phyloP scores from a whole-genome alignment of 2,888 invertebrate species.

The Spisula subtruncata region DNA sequence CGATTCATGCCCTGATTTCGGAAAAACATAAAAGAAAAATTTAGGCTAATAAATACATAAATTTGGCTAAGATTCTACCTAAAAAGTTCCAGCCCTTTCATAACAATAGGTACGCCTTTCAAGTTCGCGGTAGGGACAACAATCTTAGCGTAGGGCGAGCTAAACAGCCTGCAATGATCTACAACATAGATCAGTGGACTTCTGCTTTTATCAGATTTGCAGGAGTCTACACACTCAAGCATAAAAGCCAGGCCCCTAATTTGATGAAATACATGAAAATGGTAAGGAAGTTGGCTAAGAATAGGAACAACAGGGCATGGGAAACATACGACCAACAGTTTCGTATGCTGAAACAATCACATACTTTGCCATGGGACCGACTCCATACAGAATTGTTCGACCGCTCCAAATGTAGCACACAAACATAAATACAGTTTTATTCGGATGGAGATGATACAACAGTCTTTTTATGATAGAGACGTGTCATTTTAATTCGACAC shows the following conservation, averaged over 20 bases:
- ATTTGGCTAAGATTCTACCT: background rate
- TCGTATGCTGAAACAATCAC: background rate
- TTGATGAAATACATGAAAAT: background rate
- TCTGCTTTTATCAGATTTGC: background rate
- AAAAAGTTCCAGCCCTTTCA: background rate
- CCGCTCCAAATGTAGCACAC: too few relatives aligned
- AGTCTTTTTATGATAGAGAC: too few relatives aligned
- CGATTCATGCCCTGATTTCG: background rate
- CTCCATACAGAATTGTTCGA: background rate
- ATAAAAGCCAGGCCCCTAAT: constrained; percentile 46
- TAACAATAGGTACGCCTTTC: background rate
- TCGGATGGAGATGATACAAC: too few relatives aligned
- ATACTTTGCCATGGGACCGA: background rate
- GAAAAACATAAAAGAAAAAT: background rate
- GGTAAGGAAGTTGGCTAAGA: background rate
- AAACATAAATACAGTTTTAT: too few relatives aligned
- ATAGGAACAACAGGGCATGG: background rate
- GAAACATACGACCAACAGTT: background rate
- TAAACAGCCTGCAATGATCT: background rate
- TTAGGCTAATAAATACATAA: background rate
- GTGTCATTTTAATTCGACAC: too few relatives aligned
- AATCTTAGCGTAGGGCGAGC: background rate
- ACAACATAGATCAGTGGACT: background rate
- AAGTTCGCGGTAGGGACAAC: background rate
- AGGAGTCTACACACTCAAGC: background rate